phyloP scores from a whole-genome alignment of 2,888 invertebrate species.

The Athetis lepigone region DNA sequence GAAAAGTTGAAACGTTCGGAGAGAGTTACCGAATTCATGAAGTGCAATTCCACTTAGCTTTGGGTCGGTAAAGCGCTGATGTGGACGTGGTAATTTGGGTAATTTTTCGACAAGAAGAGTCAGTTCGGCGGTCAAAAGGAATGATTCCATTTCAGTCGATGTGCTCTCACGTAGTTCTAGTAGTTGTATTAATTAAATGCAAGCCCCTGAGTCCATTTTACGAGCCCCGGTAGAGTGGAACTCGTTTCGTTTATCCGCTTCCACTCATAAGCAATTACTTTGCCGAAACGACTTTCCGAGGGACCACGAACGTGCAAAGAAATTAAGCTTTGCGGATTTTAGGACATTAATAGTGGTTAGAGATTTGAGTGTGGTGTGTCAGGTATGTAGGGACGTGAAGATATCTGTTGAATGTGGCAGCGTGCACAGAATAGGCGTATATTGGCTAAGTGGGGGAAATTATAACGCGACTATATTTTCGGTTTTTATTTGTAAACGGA shows the following conservation, averaged over 20 bases:
- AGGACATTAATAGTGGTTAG: constrained; percentile 78
- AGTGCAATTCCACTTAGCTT: constrained; percentile 67
- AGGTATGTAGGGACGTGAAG: constrained; percentile 40
- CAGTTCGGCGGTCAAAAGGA: constrained; percentile 83
- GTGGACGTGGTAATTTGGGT: constrained; percentile 72
- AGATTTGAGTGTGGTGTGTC: constrained; percentile 73
- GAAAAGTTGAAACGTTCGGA: constrained; percentile 48
- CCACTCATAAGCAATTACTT: constrained; percentile 90
- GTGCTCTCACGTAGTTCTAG: constrained; percentile 84
- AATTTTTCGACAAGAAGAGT: constrained; percentile 79
- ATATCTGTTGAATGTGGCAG: constrained; percentile 42
- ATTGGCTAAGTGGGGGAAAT: too few relatives aligned
- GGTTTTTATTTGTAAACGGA: too few relatives aligned
- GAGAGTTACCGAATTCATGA: constrained; percentile 64
- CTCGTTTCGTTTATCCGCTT: constrained; percentile 89
- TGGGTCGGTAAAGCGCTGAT: constrained; percentile 71
- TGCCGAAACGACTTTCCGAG: constrained; percentile 85
- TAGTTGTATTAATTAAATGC: constrained; percentile 89
- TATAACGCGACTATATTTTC: too few relatives aligned
- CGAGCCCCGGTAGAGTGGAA: constrained; percentile 83
- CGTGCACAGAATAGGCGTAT: neutral
- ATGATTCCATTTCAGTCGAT: constrained; percentile 83
- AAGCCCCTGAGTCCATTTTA: constrained; percentile 89
- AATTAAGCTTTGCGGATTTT: constrained; percentile 85
- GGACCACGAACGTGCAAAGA: constrained; percentile 84